phyloP scores from a whole-genome alignment of 2,888 invertebrate species.

The Mechanitis messenoides region DNA sequence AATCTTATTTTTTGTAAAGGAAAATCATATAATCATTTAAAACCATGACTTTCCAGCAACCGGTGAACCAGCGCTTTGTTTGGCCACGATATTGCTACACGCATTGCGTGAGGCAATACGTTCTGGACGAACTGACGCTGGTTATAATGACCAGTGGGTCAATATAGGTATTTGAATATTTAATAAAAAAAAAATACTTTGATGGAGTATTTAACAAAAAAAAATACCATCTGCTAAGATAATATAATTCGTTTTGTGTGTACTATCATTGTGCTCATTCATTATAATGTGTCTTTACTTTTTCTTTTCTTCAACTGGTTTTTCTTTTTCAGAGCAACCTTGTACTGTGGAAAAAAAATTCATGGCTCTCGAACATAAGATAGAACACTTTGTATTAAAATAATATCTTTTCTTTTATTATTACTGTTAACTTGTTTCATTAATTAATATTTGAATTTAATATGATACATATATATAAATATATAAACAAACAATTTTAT shows the following conservation, averaged over 20 bases:
- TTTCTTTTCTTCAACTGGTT: neutral
- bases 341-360: slow-evolving; percentile 72
- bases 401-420: slow-evolving; percentile 9
- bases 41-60: slow-evolving; percentile 65
- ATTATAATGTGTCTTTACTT: slow-evolving; percentile 15
- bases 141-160: slow-evolving; percentile 74
- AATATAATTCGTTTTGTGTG: no score
- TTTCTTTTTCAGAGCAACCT: slow-evolving; percentile 51
- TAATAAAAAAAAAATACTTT: no score
- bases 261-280: neutral
- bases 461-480: no score
- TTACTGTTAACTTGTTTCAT: no score
- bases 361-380: slow-evolving; percentile 51
- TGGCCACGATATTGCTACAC: slow-evolving; percentile 74
- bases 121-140: slow-evolving; percentile 80
- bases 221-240: no score
- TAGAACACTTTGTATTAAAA: slow-evolving; percentile 27
- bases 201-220: no score
- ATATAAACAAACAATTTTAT: no score
- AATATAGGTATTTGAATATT: slow-evolving; percentile 65
- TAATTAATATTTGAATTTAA: no score
- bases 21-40: neutral
- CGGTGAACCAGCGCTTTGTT: slow-evolving; percentile 78
- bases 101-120: slow-evolving; percentile 83
- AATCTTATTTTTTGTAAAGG: no score